Percentiles rank a stretch among this genome's conserved stretches.
Conservation (phyloP, 2,888 invertebrate species). For the Beris chalybata region DNA sequence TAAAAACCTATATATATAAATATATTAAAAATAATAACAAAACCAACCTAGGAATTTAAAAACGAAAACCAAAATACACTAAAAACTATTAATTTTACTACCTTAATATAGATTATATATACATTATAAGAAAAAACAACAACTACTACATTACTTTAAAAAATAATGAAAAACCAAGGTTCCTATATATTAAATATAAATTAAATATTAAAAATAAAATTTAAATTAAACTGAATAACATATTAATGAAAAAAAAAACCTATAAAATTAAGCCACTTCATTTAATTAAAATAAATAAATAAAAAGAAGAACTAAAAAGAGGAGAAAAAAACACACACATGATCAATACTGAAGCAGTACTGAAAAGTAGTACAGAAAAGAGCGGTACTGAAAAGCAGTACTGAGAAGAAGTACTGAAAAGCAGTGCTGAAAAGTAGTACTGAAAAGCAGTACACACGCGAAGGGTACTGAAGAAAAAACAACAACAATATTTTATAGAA, state of each 20-base stretch:
- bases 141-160: slow-evolving; percentile 5
- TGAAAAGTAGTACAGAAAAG: too few relatives aligned
- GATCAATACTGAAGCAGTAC: too few relatives aligned
- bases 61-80: slow-evolving; percentile 7
- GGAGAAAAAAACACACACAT: too few relatives aligned
- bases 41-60: slow-evolving; percentile 5
- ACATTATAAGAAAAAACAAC: slow-evolving; percentile 16
- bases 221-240: slow-evolving; percentile 28
- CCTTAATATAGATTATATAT: neutral
- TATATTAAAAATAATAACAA: neutral
- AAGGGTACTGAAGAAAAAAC: too few relatives aligned
- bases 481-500: too few relatives aligned
- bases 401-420: too few relatives aligned
- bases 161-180: slow-evolving; percentile 43
- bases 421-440: too few relatives aligned
- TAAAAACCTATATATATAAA: too few relatives aligned
- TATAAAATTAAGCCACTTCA: slow-evolving; percentile 41
- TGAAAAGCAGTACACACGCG: too few relatives aligned
- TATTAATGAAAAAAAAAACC: slow-evolving; percentile 41
- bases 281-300: slow-evolving; percentile 40
- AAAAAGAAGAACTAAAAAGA: slow-evolving; percentile 36
- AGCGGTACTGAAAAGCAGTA: too few relatives aligned
- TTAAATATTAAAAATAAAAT: slow-evolving; percentile 34
- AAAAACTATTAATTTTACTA: too few relatives aligned
- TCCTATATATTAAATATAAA: slow-evolving; percentile 42